Evolutionary conservation across 2,888 invertebrate species (phyloP).

Genomic region (Nyleta sp.): DNA sequence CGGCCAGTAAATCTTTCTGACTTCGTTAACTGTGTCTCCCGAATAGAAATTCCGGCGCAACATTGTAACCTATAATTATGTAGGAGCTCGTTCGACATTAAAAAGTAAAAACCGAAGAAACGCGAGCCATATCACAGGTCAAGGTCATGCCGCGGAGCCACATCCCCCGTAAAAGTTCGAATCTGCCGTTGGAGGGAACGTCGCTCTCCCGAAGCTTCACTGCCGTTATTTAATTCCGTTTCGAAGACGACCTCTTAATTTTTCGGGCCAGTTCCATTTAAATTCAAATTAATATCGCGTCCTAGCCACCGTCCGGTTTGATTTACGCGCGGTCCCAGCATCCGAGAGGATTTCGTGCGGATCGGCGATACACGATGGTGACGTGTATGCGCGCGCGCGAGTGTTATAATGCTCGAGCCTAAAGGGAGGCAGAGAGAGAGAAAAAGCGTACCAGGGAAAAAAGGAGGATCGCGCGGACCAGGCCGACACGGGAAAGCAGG

Average conservation of each 20-base stretch:
- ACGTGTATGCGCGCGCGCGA: conserved; percentile 38
- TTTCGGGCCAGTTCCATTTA: conserved; percentile 71
- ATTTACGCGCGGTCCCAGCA: conserved; percentile 66
- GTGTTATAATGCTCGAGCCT: neutral
- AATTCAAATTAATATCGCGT: conserved; percentile 71
- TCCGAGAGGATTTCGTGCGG: conserved; percentile 45
- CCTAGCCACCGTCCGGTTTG: conserved; percentile 61
- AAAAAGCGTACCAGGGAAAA: conserved; percentile 56
- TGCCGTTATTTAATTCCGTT: conserved; percentile 67
- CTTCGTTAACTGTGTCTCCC: conserved; percentile 29
- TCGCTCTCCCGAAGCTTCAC: conserved; percentile 48
- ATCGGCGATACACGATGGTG: conserved; percentile 45
- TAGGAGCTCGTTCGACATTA: conserved; percentile 25
- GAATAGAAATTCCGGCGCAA: conserved; percentile 39
- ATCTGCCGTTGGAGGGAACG: conserved; percentile 22
- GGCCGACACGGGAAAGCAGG: conserved; percentile 69
- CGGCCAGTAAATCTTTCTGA: conserved; percentile 32
- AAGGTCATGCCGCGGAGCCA: conserved; percentile 31
- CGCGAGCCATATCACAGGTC: conserved; percentile 53
- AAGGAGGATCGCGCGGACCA: conserved; percentile 64
- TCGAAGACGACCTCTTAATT: conserved; percentile 70
- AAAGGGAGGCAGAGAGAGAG: conserved; percentile 42
- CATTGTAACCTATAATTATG: conserved; percentile 78
- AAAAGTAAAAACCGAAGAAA: conserved; percentile 6
- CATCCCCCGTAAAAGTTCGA: conserved; percentile 64